Evolutionary conservation across 1,140 invertebrate species (phyloP).

Genomic region (Cataglyphis hispanica): DNA sequence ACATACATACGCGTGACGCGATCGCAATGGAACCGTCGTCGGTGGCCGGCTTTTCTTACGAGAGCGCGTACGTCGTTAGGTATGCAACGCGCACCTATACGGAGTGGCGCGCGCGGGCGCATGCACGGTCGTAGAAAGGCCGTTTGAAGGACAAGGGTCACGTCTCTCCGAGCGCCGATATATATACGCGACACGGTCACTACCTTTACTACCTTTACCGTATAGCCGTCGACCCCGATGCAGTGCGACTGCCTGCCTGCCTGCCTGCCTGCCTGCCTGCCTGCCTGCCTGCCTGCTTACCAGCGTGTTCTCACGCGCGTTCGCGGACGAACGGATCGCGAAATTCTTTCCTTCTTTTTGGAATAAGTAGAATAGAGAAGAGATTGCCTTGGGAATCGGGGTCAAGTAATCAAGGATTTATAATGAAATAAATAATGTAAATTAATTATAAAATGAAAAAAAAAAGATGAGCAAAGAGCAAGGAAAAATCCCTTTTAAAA

Average conservation of each 20-base stretch:
- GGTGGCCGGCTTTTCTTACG: conserved; percentile 73
- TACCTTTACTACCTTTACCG: conserved; percentile 75
- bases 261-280: not conserved
- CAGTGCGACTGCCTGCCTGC: not conserved
- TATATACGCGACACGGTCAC: conserved; percentile 65
- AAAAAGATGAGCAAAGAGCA: not conserved
- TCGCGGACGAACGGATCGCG: conserved; percentile 7
- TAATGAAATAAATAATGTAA: too few relatives aligned
- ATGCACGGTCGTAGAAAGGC: conserved; percentile 78
- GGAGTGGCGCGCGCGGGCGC: conserved; percentile 33
- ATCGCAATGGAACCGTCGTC: conserved; percentile 60
- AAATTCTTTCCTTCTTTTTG: conserved; percentile 9
- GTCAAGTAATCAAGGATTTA: conserved; percentile 8
- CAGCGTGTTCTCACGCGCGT: not conserved
- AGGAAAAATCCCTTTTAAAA: not conserved
- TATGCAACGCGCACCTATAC: conserved; percentile 73
- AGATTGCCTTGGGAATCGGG: conserved; percentile 6
- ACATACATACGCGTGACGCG: conserved; percentile 35
- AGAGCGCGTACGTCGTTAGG: conserved; percentile 67
- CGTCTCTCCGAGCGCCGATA: conserved; percentile 68
- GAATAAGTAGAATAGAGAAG: not conserved
- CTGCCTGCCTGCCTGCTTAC: not conserved
- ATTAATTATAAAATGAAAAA: not conserved
- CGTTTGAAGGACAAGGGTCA: conserved; percentile 82
- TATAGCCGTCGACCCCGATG: conserved; percentile 40